phyloP scores from a whole-genome alignment of 2,797 vertebrate species.

The Gorsachius magnificus region DNA sequence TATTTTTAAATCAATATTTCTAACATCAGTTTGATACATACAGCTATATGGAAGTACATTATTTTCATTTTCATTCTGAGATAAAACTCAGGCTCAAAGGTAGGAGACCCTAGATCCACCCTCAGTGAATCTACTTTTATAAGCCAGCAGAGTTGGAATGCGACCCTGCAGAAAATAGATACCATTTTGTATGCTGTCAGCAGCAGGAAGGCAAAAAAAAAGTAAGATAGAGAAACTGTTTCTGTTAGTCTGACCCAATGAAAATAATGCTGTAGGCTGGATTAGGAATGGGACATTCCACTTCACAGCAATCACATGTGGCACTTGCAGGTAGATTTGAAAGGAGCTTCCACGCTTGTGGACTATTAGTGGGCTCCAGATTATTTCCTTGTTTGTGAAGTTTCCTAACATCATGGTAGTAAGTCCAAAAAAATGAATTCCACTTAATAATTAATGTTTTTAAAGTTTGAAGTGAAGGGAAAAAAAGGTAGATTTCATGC shows the following conservation, averaged over 20 bases:
- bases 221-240: neutral
- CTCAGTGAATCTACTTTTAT: neutral
- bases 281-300: neutral
- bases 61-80: slow-evolving; percentile 12
- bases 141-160: neutral
- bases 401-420: neutral
- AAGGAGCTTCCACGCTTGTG: neutral
- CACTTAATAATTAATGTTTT: neutral
- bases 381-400: neutral
- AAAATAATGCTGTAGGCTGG: neutral
- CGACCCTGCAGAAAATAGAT: slow-evolving; percentile 32
- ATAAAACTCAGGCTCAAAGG: neutral
- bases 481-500: neutral
- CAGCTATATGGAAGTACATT: neutral
- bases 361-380: neutral
- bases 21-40: neutral
- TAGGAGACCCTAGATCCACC: neutral
- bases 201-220: neutral
- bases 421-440: neutral
- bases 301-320: neutral
- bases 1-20: neutral
- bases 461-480: neutral
- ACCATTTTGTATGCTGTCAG: neutral
- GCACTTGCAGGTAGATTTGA: neutral
- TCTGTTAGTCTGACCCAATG: neutral